Evolutionary conservation across 2,113 vertebrate genomes (phyloP), one percentile per base, ranked within the genome.

Genomic region (Zingel zingel): DNA sequence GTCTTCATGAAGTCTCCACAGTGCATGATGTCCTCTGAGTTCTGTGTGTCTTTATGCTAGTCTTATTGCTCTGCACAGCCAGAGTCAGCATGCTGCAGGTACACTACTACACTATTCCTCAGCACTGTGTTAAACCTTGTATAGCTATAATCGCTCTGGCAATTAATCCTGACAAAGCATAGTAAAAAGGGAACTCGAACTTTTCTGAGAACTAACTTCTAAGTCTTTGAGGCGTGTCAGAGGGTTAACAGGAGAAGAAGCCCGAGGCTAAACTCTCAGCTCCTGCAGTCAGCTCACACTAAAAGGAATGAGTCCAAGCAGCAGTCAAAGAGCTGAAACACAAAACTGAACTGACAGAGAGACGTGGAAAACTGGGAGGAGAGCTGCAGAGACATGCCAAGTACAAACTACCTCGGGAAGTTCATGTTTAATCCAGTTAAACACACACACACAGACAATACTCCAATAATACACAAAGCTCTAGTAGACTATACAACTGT

Each of bases 371-470:
- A 64, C 30, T 73, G 50, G 2, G 43, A 78, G 73, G 66, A 51
- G 82, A 85, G 81, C 86, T 90, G 88, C 86, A 89, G 74, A 74
- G 73, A 33, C 72, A 77, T 39, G 59, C 73, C 7, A 59, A 10
- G 69, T 21, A 8, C 16, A 74, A 57, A 74, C 82, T 30, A 74
- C 82, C 80, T 81, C 82, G 59, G 74, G 56, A 21, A 53, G 61
- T 75, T 83, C 2, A 30, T 70, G 33, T 81, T 83, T 72, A 48
- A 77, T 54, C 19, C 47, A 56, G 9, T 16, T 23, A 62, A 39
- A 43, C 57, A 48, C n/a, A 12, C 21, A 25, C 73, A 70, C 25
- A 68, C 10, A 47, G 58, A 53, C 51, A n/a, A 2, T 3, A 6
- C 84, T 59, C 16, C 54, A 82, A 77, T 51, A 74, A 90, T 33